A percentile compares a stretch with the other conserved stretches of the same genome.
These are phyloP conservation scores for Petrolisthes manimaculis DNA, from an alignment of 2,888 invertebrate genomes.

Conservation along the genomic window DNA sequence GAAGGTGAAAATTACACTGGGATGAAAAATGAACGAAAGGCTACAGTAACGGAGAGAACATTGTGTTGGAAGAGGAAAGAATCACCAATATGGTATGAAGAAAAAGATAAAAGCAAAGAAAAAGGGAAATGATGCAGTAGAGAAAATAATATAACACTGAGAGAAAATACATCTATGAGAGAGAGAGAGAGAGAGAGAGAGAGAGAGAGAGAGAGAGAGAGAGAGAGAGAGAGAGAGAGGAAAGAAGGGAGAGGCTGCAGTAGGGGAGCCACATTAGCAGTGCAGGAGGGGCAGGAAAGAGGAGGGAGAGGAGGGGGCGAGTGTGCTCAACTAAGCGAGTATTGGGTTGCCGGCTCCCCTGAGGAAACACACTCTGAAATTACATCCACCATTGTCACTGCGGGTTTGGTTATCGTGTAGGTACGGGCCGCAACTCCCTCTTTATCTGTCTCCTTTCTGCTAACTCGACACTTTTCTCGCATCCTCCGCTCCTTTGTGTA, in stretches of 20 bases:
- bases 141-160: no score
- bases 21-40: no score
- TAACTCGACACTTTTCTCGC: neutral
- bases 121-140: no score
- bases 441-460: neutral
- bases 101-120: no score
- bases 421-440: neutral
- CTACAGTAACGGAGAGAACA: no score
- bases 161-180: neutral
- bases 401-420: conserved; percentile 7
- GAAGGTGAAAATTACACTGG: no score
- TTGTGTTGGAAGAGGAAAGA: no score
- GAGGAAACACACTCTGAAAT: conserved; percentile 25
- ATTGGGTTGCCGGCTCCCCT: conserved; percentile 21
- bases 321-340: conserved; percentile 2
- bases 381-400: conserved; percentile 28
- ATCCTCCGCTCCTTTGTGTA: no score
- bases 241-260: neutral
- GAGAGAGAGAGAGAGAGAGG: neutral
- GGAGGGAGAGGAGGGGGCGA: neutral
- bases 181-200: neutral
- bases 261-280: neutral
- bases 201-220: neutral
- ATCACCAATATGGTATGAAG: no score
- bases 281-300: neutral